Percentiles rank a stretch among this genome's conserved stretches.
phyloP scores from a whole-genome alignment of 2,113 vertebrate genomes.

The Lophotis ruficrista region DNA sequence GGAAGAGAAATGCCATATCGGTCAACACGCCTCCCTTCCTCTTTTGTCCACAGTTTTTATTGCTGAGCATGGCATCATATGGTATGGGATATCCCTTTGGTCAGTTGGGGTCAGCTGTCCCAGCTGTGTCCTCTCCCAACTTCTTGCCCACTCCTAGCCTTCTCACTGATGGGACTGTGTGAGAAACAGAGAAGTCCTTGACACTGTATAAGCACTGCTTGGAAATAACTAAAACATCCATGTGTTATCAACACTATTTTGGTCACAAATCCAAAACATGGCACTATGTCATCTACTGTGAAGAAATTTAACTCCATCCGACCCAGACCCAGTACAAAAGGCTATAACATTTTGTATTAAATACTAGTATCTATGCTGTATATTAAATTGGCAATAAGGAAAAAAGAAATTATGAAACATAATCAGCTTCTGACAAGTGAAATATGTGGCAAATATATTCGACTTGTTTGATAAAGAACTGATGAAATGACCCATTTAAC shows the following conservation, averaged over 20 bases:
- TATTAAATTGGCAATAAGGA: neutral
- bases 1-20: neutral
- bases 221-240: too few species aligned
- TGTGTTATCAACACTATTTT: too few species aligned
- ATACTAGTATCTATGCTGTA: neutral
- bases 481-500: neutral
- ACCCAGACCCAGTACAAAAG: neutral
- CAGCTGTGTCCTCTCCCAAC: neutral
- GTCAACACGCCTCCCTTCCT: neutral
- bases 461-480: neutral
- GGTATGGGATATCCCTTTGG: neutral
- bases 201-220: too few species aligned
- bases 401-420: neutral
- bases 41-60: neutral
- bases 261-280: too few species aligned
- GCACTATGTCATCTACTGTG: too few species aligned
- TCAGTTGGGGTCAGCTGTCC: neutral
- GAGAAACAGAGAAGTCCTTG: too few species aligned
- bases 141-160: too few species aligned
- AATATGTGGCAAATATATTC: neutral
- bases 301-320: too few species aligned
- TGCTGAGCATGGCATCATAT: fast-evolving
- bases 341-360: neutral
- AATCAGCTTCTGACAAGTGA: neutral
- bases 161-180: too few species aligned